These are phyloP conservation scores for Calameuta pallipes DNA, from an alignment of 2,888 invertebrate genomes.

Conservation along the genomic window DNA sequence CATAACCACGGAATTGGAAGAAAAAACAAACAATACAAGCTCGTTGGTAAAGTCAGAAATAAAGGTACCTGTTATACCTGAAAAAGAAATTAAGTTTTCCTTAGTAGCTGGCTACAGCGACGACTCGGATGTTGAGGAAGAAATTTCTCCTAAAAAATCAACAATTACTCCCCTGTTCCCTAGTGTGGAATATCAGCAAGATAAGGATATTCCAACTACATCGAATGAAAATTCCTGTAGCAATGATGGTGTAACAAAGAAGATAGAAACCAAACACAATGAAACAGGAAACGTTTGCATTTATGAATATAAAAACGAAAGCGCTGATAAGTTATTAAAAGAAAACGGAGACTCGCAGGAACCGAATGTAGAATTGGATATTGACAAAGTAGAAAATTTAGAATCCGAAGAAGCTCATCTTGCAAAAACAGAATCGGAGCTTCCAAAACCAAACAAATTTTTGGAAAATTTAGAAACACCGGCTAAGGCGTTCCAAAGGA, in stretches of 20 bases:
- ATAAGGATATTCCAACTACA: constrained; percentile 7
- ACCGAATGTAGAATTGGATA: constrained; percentile 17
- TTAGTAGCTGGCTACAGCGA: constrained; percentile 71
- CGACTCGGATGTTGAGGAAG: constrained; percentile 68
- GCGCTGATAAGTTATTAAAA: constrained; percentile 3
- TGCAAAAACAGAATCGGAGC: constrained; percentile 13
- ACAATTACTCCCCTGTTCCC: constrained; percentile 66
- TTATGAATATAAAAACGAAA: constrained; percentile 39
- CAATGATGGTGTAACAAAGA: constrained; percentile 30
- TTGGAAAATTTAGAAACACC: constrained; percentile 56
- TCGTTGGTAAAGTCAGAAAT: not conserved
- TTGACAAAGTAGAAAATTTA: constrained; percentile 26
- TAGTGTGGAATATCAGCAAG: constrained; percentile 56
- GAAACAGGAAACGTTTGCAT: constrained; percentile 41
- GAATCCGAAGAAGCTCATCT: constrained; percentile 29
- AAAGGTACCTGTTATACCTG: constrained; percentile 1
- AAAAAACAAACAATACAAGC: constrained; percentile 3
- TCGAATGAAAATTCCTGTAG: constrained; percentile 3
- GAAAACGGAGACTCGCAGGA: constrained; percentile 25
- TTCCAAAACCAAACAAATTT: constrained; percentile 52
- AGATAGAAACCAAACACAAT: constrained; percentile 39
- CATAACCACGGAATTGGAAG: not conserved
- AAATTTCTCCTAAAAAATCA: constrained; percentile 39
- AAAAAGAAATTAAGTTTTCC: constrained; percentile 55
- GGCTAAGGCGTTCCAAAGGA: constrained; percentile 69